Evolutionary conservation across 2,113 vertebrate species (phyloP), one percentile per base, ranked within the genome.

Genomic region (Phaethornis superciliosus): DNA sequence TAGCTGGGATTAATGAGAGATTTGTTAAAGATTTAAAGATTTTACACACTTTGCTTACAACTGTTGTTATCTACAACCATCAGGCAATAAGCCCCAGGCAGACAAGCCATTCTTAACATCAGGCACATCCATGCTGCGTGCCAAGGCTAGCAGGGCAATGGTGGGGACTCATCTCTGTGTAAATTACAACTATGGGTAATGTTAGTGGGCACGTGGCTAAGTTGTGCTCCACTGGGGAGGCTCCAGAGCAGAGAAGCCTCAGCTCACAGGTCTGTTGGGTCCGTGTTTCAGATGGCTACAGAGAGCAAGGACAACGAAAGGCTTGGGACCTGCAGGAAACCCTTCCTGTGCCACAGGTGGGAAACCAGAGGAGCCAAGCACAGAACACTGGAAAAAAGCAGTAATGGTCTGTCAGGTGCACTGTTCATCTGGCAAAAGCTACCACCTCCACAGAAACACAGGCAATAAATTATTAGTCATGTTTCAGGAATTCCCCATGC

Each of bases 1-100:
- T 95, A 95, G 65, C 55, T 80, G 55, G 92, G 92, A 95, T 93
- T 96, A 97, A 95, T 89, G 78, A 93, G 84, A 96, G 95, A 96
- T 95, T 94, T 96, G 69, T 86, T 95, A 93, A 95, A 96, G 94
- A 93, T 87, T 85, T 92, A 82, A 89, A 94, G 90, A 91, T 95
- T 93, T 95, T 59, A 71, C 47, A 86, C 65, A 44, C 69, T 93
- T 96, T 92, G 63, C 88, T 81, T 90, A 85, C 51, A 89, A 78
- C 55, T 94, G 58, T 75, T 89, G 76, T 83, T 91, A 94, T 85
- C 93, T 77, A n/a, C 70, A 88, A 59, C 47, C 70, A 94, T 83
- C 64, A 85, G 52, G 75, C 55, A 70, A 60, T 81, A 80, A 81
- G 63, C 23, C 19, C n/a, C 79, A 60, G 8, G 37, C 75, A 88